Conservation (phyloP, 1,140 invertebrate genomes). For the Vanessa atalanta region DNA sequence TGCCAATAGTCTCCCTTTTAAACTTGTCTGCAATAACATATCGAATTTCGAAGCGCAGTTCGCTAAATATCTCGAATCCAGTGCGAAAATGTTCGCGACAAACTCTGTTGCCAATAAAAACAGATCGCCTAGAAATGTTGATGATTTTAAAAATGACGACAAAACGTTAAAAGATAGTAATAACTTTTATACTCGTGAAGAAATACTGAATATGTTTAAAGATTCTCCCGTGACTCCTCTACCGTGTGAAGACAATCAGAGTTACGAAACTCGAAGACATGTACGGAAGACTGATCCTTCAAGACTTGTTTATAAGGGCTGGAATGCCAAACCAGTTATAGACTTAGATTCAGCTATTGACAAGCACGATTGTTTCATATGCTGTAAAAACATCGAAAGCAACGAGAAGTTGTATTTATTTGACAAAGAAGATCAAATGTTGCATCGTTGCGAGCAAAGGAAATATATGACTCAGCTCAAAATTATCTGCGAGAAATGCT, state of each 20-base stretch:
- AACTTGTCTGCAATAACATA: constrained; percentile 62
- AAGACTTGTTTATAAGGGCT: constrained; percentile 57
- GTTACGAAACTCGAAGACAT: constrained; percentile 60
- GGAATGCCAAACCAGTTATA: constrained; percentile 47
- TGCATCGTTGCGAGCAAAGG: constrained; percentile 63
- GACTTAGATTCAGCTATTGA: constrained; percentile 51
- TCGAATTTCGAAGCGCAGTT: constrained; percentile 69
- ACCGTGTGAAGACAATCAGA: constrained; percentile 55
- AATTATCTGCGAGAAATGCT: constrained; percentile 65
- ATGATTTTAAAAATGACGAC: constrained; percentile 56
- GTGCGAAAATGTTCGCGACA: constrained; percentile 53
- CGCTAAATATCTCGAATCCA: constrained; percentile 63
- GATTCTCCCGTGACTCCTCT: constrained; percentile 65
- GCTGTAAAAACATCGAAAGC: constrained; percentile 59
- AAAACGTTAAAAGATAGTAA: constrained; percentile 42
- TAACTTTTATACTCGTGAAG: constrained; percentile 64
- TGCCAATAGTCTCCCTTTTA: constrained; percentile 64
- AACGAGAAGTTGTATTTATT: constrained; percentile 70
- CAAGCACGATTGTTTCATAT: constrained; percentile 67
- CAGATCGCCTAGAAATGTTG: constrained; percentile 56
- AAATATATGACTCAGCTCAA: constrained; percentile 59
- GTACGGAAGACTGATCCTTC: constrained; percentile 70
- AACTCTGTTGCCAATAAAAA: constrained; percentile 47
- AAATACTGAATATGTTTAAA: constrained; percentile 75
- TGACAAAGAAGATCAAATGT: constrained; percentile 72